Evolutionary conservation across 2,888 invertebrate species (phyloP).

Genomic region (Clostera curtula): DNA sequence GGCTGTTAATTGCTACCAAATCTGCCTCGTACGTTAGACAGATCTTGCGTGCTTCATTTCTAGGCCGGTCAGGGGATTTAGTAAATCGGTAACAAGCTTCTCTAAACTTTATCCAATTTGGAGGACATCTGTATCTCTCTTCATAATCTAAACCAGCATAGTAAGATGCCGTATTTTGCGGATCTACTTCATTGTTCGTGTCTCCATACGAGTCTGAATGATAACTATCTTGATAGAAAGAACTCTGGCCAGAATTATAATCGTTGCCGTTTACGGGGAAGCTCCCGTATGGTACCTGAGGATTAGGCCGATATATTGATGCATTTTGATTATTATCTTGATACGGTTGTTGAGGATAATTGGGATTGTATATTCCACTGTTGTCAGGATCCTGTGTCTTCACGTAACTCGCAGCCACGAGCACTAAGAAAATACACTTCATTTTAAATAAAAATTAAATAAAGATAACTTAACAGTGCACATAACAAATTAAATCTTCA

Average conservation of each 20-base stretch:
- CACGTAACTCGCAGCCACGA: conserved; percentile 41
- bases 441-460: conserved; percentile 36
- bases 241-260: conserved; percentile 50
- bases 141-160: conserved; percentile 63
- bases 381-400: conserved; percentile 47
- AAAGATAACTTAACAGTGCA: conserved; percentile 11
- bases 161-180: conserved; percentile 50
- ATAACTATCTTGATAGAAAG: conserved; percentile 55
- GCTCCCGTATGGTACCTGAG: conserved; percentile 59
- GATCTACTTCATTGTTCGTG: conserved; percentile 54
- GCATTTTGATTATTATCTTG: conserved; percentile 41
- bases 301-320: conserved; percentile 43
- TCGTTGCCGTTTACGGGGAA: conserved; percentile 56
- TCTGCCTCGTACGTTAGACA: conserved; percentile 90
- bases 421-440: conserved; percentile 42
- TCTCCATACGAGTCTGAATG: conserved; percentile 48
- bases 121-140: conserved; percentile 80
- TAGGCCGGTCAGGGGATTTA: conserved; percentile 86
- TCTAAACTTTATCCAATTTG: conserved; percentile 88
- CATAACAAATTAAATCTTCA: conserved; percentile 2
- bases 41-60: conserved; percentile 87
- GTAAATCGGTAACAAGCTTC: conserved; percentile 93
- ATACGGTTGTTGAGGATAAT: conserved; percentile 46
- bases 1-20: conserved; percentile 83
- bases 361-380: conserved; percentile 42